These are phyloP conservation scores for Brenthis ino DNA, from an alignment of 2,888 invertebrate genomes.

Conservation along the genomic window DNA sequence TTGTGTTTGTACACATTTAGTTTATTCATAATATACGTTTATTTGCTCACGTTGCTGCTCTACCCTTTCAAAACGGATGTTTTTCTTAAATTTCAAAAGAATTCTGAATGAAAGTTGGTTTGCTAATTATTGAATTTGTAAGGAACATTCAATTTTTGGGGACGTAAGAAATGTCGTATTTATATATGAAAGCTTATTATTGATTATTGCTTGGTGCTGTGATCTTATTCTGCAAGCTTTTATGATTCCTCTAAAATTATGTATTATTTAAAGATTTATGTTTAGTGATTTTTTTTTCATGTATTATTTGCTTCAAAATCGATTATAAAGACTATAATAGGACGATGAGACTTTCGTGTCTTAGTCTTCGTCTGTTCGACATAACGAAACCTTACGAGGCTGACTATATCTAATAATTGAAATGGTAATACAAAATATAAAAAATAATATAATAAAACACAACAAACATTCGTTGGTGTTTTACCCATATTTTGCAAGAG, in stretches of 20 bases:
- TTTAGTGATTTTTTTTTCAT: neutral
- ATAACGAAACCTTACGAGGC: too few relatives aligned
- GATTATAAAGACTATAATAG: neutral
- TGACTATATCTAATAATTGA: too few relatives aligned
- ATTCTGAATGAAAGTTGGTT: slow-evolving; percentile 43
- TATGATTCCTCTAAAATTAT: neutral
- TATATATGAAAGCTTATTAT: slow-evolving; percentile 12
- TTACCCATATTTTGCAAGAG: too few relatives aligned
- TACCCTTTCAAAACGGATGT: slow-evolving; percentile 67
- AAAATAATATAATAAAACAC: too few relatives aligned
- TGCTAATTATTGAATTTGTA: slow-evolving; percentile 37
- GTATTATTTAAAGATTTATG: slow-evolving; percentile 2
- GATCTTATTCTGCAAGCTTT: slow-evolving; percentile 15
- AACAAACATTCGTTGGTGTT: too few relatives aligned
- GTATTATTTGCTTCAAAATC: neutral
- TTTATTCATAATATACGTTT: slow-evolving; percentile 51
- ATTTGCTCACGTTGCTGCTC: slow-evolving; percentile 71
- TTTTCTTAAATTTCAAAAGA: slow-evolving; percentile 56
- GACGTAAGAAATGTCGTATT: slow-evolving; percentile 10
- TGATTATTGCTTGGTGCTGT: slow-evolving; percentile 11
- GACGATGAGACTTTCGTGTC: too few relatives aligned
- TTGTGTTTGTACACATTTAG: slow-evolving; percentile 74
- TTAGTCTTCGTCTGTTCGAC: too few relatives aligned
- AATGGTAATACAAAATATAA: too few relatives aligned
- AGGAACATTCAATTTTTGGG: neutral